Base-by-base conservation (phyloP, 2,888 invertebrate genomes). In the Sympetrum striolatum region DNA sequence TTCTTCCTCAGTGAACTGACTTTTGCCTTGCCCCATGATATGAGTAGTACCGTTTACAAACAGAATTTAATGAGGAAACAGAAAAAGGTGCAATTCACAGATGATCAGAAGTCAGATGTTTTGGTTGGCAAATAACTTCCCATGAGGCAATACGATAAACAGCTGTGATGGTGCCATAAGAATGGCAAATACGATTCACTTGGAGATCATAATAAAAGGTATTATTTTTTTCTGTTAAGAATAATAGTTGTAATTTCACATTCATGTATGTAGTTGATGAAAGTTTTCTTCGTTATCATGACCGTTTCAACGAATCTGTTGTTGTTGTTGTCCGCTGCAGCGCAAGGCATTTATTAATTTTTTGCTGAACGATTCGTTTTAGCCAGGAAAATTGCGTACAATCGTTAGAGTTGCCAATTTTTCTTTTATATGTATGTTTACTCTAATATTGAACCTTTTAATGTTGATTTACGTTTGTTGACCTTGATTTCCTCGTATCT, bases 1-100 rank as follows among this genome's bases (percentile, higher is more conserved):
- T 94, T 98, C 98, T 93, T 98, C 97, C 92, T 97, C 97, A 2
- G 96, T 96, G 93, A 98, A 98, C 93, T 97, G 97, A 94, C 97
- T 97, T 93, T 96, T 96, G 53, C 96, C 96, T 93, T 97, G 97
- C 39, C 97, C 98, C 97, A 98, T 98, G 35, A 31, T 73, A 73
- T 5, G 37, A 86, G n/a, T 25, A 31, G 53, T 60, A n/a, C 18
- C 37, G 37, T 86, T n/a, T 37, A 22, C 35, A 35, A 64, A 15
- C 15, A 37, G 35, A 37, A 86, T 25, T 14, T 10, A 60, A 60
- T 10, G 58, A 60, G 35, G 37, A 60, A 58, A 58, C 35, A 60
- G 35, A 86, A 58, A 86, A 58, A 86, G 58, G 60, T 86, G 86
- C 86, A 86, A 86, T 60, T 86, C 86, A 86, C 86, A 86, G 10